A percentile compares a stretch with the other conserved stretches of the same genome.
Conservation (phyloP, 2,888 invertebrate species). For the Diaphora mendica region DNA sequence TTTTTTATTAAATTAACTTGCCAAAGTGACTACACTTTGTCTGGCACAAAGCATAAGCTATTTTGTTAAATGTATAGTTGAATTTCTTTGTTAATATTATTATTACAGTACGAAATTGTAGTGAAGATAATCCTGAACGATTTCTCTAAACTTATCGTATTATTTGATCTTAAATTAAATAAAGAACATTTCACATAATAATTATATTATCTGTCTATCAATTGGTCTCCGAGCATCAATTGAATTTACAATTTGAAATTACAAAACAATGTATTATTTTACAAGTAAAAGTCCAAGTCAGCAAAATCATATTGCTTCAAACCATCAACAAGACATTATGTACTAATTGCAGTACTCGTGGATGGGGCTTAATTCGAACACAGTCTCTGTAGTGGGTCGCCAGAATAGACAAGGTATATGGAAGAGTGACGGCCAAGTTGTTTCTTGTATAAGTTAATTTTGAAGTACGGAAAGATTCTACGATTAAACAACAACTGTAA, state of each 20-base stretch:
- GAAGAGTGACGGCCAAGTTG: conserved; percentile 27
- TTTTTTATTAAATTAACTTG: too few species aligned
- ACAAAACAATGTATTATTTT: neutral
- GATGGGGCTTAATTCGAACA: conserved; percentile 51
- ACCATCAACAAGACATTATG: conserved; percentile 17
- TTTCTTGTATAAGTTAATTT: neutral
- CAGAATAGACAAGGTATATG: conserved; percentile 21
- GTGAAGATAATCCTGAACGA: too few species aligned
- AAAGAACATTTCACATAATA: neutral
- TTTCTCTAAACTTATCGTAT: neutral
- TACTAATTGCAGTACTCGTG: conserved; percentile 44
- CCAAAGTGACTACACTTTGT: too few species aligned
- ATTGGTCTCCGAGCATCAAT: neutral
- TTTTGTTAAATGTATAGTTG: too few species aligned
- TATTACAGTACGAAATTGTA: too few species aligned
- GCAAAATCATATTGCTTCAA: neutral
- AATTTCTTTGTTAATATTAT: too few species aligned
- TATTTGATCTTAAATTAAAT: too few species aligned
- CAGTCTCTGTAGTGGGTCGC: conserved; percentile 44
- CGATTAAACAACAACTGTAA: neutral
- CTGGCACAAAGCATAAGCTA: too few species aligned
- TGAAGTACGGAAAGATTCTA: neutral
- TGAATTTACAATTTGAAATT: too few species aligned
- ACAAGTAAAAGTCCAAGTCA: neutral
- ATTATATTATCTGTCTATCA: neutral